Base-by-base conservation (phyloP, 2,888 invertebrate genomes). In the Lasioglossum zephyrum region DNA sequence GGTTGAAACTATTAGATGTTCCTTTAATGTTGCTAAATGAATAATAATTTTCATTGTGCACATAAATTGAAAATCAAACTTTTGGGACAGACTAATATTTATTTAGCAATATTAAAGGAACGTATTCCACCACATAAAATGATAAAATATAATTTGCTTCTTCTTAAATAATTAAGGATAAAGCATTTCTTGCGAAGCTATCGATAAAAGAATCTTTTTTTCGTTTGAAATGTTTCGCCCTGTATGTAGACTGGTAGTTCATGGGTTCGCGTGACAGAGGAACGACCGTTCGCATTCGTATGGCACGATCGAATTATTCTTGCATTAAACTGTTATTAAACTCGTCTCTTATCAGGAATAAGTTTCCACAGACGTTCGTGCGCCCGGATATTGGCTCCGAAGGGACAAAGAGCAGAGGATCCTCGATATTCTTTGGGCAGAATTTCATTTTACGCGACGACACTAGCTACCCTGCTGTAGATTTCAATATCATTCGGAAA, bases 401-500 rank as follows among this genome's bases (percentile, higher is more conserved):
- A 0, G 3, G 49, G 44, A 63, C 16, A 80, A 70, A 73, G 57
- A 44, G 31, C 26, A 9, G 11, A 4, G 31, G 49, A 22, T n/a
- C 4, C 36, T 36, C 26, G 39, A 26, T n/a, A n/a, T 16, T 70
- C 77, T 72, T 26, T 31, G 41, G 70, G 16, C 22, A 22, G 70
- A 84, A 84, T 84, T 84, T 78, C 82, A 70, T 77, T 82, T 70
- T 49, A 41, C 70, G 39, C 63, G 49, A 18, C 22, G 36, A 16
- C 26, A 53, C 63, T 36, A n/a, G 53, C n/a, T 18, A 13, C 13
- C 49, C 47, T 36, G 36, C 39, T 36, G 66, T 69, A n/a, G 70
- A 78, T 82, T 63, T 82, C 70, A 72, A 84, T 82, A 82, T 83
- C 73, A 4, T 53, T 26, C 39, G n/a, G 18, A 31, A 63, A 77